These are phyloP conservation scores for Zosterops hypoxanthus DNA, from an alignment of 2,113 vertebrate species.

Conservation along the genomic window DNA sequence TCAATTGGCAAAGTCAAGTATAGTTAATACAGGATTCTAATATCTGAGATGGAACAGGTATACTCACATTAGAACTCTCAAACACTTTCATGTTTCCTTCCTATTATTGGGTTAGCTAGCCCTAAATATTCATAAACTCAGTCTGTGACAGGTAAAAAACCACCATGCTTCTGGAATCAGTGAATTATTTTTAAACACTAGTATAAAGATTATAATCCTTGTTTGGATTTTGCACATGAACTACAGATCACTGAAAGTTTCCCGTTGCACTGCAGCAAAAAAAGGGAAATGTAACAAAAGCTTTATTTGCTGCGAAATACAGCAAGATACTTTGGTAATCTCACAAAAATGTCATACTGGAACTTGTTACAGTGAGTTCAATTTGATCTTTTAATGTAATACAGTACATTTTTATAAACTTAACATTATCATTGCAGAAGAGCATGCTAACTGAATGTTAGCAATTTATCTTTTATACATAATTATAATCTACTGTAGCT, in stretches of 20 bases:
- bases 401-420: conserved; percentile 75
- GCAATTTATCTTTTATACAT: conserved; percentile 69
- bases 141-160: background rate
- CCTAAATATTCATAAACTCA: conserved; percentile 30
- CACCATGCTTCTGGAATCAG: conserved; percentile 22
- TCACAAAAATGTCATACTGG: conserved; percentile 66
- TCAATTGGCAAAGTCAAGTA: background rate
- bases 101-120: background rate
- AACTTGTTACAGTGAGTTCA: conserved; percentile 69
- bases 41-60: background rate
- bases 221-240: conserved; percentile 48
- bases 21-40: background rate
- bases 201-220: conserved; percentile 13
- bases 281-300: conserved; percentile 19
- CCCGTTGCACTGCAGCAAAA: conserved; percentile 69
- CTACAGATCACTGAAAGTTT: conserved; percentile 62
- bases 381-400: conserved; percentile 72
- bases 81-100: background rate
- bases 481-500: conserved; percentile 70
- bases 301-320: conserved; percentile 50
- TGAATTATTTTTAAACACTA: conserved; percentile 26
- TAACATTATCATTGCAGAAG: conserved; percentile 69
- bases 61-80: background rate
- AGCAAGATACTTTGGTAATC: conserved; percentile 64
- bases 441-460: conserved; percentile 71